Percentiles rank a stretch among this genome's conserved stretches.
These are phyloP conservation scores for Echinops telfairi DNA, from an alignment of 2,113 vertebrate species.

Conservation along the genomic window DNA sequence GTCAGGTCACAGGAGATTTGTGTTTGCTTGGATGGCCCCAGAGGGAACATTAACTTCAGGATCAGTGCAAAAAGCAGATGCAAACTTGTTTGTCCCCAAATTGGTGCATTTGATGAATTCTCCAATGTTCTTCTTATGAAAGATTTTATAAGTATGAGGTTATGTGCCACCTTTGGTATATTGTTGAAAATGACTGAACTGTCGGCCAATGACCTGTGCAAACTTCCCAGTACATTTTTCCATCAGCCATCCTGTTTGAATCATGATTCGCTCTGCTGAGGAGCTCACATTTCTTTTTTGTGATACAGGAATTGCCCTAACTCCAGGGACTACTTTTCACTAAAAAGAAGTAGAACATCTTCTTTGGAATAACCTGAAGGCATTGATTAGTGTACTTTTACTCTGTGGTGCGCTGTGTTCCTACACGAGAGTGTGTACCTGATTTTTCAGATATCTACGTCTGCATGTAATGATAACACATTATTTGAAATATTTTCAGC, in stretches of 20 bases:
- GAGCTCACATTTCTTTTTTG: neutral
- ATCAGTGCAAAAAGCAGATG: neutral
- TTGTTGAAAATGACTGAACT: slow-evolving; percentile 40
- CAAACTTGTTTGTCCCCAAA: neutral
- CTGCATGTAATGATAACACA: neutral
- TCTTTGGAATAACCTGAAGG: neutral
- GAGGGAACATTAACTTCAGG: neutral
- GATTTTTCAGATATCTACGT: neutral
- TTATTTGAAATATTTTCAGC: slow-evolving; percentile 36
- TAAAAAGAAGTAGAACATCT: neutral
- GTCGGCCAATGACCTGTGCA: slow-evolving; percentile 1
- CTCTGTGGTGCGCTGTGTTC: neutral
- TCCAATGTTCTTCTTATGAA: neutral
- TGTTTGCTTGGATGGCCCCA: neutral
- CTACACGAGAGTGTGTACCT: fast-evolving
- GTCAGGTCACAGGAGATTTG: neutral
- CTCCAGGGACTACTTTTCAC: neutral
- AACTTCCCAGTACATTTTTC: slow-evolving; percentile 27
- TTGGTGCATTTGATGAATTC: slow-evolving; percentile 14
- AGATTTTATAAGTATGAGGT: slow-evolving; percentile 31
- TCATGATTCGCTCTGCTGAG: slow-evolving; percentile 11
- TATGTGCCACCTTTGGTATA: slow-evolving; percentile 5
- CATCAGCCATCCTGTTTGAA: neutral
- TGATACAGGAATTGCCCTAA: neutral
- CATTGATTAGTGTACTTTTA: neutral